Base-by-base conservation (phyloP, 2,113 vertebrate species). In the Neodontobutis hainanensis region DNA sequence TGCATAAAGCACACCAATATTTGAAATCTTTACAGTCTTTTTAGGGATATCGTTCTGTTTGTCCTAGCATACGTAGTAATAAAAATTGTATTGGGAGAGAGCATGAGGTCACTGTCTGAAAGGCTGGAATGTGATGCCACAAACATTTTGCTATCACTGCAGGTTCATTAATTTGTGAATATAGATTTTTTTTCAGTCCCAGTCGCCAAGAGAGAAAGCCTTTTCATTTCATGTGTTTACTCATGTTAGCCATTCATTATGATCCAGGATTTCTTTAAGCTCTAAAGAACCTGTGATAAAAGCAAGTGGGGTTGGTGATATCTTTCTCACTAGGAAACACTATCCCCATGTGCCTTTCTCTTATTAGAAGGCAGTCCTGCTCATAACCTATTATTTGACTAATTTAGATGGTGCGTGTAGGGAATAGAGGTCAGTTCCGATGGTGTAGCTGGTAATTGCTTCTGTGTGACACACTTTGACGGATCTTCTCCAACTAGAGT, bases 341-440 rank as follows among this genome's bases (percentile, higher is more conserved):
- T 32, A 15, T 55, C 36, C 3, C 5, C 0, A 7, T 46, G 11
- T 27, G 19, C 7, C 4, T 5, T 19, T 11, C 11, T 19, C n/a
- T 36, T 69, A 55, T 61, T 81, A 58, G 51, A 58, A 46, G 19
- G 69, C 19, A 58, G 50, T 65, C 45, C 65, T 42, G 7, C 61
- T 66, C 60, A 67, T 61, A 53, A 75, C 27, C 64, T 38, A 57
- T 75, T 70, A 70, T 80, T 80, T 10, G 14, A 69, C 78, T 70
- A 59, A 82, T 78, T 73, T 76, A 71, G 48, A 68, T 12, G 0
- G 6, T 38, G 59, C 58, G 61, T 77, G 70, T 71, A 79, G 77
- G 68, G 75, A 80, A 82, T 81, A 77, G 67, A 88, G 82, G 80
- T 86, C 36, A 11, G 43, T 7, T 9, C 65, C 68, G 63, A 83